These are phyloP conservation scores for Cyanocitta stelleri DNA, from an alignment of 2,113 vertebrate genomes.

Conservation along the genomic window DNA sequence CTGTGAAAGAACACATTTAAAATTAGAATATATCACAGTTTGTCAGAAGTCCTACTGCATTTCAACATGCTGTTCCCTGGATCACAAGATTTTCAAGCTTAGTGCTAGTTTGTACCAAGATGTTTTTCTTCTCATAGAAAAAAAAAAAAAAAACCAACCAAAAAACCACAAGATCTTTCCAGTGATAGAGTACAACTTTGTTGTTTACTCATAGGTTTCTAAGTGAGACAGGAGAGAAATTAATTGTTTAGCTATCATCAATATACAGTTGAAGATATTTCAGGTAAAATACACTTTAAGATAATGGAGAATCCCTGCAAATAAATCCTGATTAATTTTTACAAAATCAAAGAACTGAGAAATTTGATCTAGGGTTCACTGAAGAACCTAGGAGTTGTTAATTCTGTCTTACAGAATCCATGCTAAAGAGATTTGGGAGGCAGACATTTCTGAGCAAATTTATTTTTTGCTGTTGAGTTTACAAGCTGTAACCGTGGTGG, in stretches of 20 bases:
- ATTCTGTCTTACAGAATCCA: background rate
- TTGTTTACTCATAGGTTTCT: background rate
- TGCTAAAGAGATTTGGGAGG: background rate
- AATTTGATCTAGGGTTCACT: background rate
- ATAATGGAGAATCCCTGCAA: background rate
- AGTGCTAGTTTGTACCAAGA: background rate
- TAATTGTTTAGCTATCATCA: background rate
- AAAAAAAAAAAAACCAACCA: background rate
- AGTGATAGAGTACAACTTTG: background rate
- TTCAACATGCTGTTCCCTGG: background rate
- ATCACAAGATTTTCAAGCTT: background rate
- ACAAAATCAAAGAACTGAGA: background rate
- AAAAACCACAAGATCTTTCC: background rate
- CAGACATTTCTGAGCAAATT: background rate
- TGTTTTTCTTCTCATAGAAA: background rate
- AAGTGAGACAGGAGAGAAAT: background rate
- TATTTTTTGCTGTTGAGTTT: background rate
- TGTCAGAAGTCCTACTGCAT: background rate
- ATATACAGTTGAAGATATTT: background rate
- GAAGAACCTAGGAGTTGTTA: background rate
- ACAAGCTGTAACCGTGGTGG: background rate
- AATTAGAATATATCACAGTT: background rate
- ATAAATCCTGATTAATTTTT: background rate
- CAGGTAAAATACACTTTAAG: background rate
- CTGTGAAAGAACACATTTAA: slow-evolving; percentile 61